Percentiles rank a stretch among this genome's conserved stretches.
phyloP scores from a whole-genome alignment of 2,113 vertebrate genomes.

The Dolichallabes microphthalmus region DNA sequence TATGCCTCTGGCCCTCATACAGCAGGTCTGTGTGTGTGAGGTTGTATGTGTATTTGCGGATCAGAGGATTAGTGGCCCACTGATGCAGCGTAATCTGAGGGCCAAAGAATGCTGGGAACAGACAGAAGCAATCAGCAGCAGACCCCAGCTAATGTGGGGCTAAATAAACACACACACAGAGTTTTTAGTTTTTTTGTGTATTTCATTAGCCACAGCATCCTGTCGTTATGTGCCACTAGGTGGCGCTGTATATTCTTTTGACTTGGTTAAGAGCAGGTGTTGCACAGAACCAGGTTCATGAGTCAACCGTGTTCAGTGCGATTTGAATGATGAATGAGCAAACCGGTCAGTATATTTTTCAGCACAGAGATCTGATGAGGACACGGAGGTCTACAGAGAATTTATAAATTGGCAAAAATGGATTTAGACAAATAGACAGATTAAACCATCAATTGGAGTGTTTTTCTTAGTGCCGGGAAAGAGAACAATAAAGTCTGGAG shows the following conservation, averaged over 20 bases:
- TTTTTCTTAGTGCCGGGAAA: slow-evolving; percentile 10
- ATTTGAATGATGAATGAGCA: neutral
- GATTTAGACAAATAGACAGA: slow-evolving; percentile 12
- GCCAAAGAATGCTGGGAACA: slow-evolving; percentile 37
- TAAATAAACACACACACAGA: neutral
- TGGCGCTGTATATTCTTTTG: neutral
- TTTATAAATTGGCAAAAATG: slow-evolving; percentile 1
- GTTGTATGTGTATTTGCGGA: slow-evolving; percentile 33
- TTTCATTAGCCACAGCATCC: neutral
- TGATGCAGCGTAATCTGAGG: slow-evolving; percentile 37
- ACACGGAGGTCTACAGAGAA: neutral
- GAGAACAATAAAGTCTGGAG: slow-evolving; percentile 4
- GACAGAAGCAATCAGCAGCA: slow-evolving; percentile 31
- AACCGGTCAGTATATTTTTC: neutral
- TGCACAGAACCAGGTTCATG: neutral
- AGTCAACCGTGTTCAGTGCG: neutral
- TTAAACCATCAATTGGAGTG: slow-evolving; percentile 20
- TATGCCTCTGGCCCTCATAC: neutral
- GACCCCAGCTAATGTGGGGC: slow-evolving; percentile 31
- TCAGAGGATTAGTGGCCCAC: slow-evolving; percentile 17
- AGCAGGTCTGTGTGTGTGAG: slow-evolving; percentile 14
- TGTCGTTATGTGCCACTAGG: neutral
- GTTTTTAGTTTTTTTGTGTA: neutral
- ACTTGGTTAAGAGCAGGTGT: neutral
- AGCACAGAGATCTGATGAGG: neutral